A percentile compares a stretch with the other conserved stretches of the same genome.
phyloP scores from a whole-genome alignment of 1,140 invertebrate species.

The Parasteatoda tepidariorum region DNA sequence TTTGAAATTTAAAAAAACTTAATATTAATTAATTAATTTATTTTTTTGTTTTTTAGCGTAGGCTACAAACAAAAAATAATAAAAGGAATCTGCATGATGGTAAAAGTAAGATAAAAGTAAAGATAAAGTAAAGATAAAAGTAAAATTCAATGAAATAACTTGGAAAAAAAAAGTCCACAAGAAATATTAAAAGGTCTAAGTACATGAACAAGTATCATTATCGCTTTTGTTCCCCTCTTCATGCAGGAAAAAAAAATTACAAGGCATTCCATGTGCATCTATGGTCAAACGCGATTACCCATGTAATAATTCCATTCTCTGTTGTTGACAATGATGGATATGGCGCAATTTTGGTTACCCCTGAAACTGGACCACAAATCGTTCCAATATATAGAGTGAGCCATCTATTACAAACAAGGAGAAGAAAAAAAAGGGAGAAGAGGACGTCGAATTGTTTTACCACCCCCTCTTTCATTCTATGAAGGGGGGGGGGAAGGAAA shows the following conservation, averaged over 20 bases:
- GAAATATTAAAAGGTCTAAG: neutral
- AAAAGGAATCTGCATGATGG: too few species aligned
- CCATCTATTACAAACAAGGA: constrained; percentile 20
- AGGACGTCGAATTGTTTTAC: neutral
- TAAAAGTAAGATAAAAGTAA: too few species aligned
- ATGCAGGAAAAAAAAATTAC: too few species aligned
- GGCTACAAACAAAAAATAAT: too few species aligned
- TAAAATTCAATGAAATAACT: too few species aligned
- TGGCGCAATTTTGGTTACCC: constrained; percentile 23
- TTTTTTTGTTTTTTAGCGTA: too few species aligned
- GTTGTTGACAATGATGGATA: constrained; percentile 34
- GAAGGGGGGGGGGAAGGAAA: neutral
- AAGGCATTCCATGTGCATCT: constrained; percentile 18
- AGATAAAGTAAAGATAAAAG: too few species aligned
- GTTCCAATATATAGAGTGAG: constrained; percentile 28
- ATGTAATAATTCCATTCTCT: constrained; percentile 28
- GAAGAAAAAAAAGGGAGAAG: neutral
- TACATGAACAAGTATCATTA: constrained; percentile 11
- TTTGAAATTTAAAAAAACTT: too few species aligned
- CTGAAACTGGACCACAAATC: constrained; percentile 4
- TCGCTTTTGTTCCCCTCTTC: too few species aligned
- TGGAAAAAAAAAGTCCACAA: neutral
- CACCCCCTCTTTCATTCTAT: neutral
- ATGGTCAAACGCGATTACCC: constrained; percentile 39
- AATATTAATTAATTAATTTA: too few species aligned